These are phyloP conservation scores for Linnaemya tessellans DNA, from an alignment of 2,888 invertebrate genomes.

Conservation along the genomic window DNA sequence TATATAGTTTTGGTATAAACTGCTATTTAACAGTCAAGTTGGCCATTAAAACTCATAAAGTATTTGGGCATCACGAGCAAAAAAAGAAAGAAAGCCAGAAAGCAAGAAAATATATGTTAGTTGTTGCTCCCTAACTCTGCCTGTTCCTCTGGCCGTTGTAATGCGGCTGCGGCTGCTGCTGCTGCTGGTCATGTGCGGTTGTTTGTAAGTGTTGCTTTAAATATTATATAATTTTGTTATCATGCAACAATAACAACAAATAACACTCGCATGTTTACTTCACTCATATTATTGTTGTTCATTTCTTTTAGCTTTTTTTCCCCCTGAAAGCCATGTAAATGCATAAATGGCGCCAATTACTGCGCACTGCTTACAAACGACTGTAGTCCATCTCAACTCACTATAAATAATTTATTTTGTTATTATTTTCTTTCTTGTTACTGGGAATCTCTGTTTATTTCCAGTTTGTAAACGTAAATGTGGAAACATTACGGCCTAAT, in stretches of 20 bases:
- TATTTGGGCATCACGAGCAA: slow-evolving; percentile 7
- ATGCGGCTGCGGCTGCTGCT: not conserved
- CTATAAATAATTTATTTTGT: slow-evolving; percentile 4
- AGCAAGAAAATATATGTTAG: slow-evolving; percentile 50
- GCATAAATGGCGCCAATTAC: slow-evolving; percentile 52
- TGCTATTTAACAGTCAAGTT: slow-evolving; percentile 23
- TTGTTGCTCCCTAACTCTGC: slow-evolving; percentile 21
- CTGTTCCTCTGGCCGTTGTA: too few relatives aligned
- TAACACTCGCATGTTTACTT: not conserved
- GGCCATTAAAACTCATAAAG: slow-evolving; percentile 31
- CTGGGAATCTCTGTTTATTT: slow-evolving; percentile 26
- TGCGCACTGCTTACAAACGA: not conserved
- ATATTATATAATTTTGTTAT: slow-evolving; percentile 51
- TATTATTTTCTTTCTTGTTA: not conserved
- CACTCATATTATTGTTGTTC: not conserved
- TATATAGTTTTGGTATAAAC: slow-evolving; percentile 8
- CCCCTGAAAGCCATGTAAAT: slow-evolving; percentile 26
- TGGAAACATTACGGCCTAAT: not conserved
- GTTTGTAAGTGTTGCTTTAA: not conserved
- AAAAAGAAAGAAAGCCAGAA: not conserved
- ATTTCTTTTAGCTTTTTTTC: not conserved
- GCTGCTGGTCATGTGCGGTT: not conserved
- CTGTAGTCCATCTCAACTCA: not conserved
- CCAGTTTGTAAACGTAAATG: slow-evolving; percentile 54
- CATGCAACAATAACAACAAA: slow-evolving; percentile 38